A percentile compares a stretch with the other conserved stretches of the same genome.
phyloP scores from a whole-genome alignment of 2,888 invertebrate genomes.

The Euplexia lucipara region DNA sequence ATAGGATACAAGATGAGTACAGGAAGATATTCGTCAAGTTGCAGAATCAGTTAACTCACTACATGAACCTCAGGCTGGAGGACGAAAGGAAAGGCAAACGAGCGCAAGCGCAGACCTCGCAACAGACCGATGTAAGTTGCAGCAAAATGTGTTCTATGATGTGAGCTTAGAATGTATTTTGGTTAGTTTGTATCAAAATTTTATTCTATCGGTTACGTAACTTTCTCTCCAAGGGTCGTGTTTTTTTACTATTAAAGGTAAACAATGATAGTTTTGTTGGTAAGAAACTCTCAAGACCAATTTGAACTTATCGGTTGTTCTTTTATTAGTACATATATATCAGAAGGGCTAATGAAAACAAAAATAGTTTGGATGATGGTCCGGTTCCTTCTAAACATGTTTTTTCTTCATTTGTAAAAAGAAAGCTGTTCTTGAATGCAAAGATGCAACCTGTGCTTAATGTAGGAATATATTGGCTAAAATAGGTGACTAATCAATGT shows the following conservation, averaged over 20 bases:
- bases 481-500: background rate
- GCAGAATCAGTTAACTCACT: constrained; percentile 88
- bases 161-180: no score
- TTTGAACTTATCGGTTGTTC: no score
- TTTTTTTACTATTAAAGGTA: no score
- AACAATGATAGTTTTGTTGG: no score
- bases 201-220: no score
- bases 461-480: background rate
- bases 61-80: constrained; percentile 84
- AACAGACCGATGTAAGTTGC: constrained; percentile 77
- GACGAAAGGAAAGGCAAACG: constrained; percentile 77
- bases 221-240: no score
- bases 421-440: background rate
- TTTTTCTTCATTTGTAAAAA: no score
- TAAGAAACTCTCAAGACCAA: no score
- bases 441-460: background rate
- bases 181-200: no score
- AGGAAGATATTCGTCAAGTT: constrained; percentile 89
- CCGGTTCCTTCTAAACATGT: no score
- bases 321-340: no score
- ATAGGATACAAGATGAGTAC: constrained; percentile 92
- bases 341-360: no score
- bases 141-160: background rate
- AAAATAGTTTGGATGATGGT: background rate
- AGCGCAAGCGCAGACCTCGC: constrained; percentile 64